These are phyloP conservation scores for Trichomycterus rosablanca DNA, from an alignment of 2,113 vertebrate species.

Conservation along the genomic window DNA sequence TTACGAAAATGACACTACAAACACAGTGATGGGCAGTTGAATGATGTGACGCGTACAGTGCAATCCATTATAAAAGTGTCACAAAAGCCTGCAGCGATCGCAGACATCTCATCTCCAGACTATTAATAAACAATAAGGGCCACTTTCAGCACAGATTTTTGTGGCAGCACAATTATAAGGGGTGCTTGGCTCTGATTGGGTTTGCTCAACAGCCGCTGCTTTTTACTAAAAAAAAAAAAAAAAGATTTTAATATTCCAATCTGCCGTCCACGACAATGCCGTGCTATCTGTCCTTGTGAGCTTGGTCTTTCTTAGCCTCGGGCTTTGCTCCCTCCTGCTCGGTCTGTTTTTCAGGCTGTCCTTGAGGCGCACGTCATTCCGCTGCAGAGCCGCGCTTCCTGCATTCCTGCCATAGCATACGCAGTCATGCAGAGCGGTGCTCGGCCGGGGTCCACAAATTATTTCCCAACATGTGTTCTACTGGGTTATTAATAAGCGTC, in stretches of 20 bases:
- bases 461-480: conserved; percentile 48
- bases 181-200: conserved; percentile 26
- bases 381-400: conserved; percentile 23
- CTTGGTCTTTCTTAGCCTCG: conserved; percentile 6
- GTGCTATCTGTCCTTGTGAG: conserved; percentile 5
- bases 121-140: conserved; percentile 23
- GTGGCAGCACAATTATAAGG: conserved; percentile 7
- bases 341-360: conserved; percentile 24
- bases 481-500: conserved; percentile 46
- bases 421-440: conserved; percentile 37
- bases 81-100: conserved; percentile 9
- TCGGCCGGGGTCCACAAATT: conserved; percentile 38
- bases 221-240: neutral
- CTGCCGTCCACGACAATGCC: neutral
- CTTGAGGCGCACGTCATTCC: conserved; percentile 36
- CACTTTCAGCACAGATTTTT: conserved; percentile 15
- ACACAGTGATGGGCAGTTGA: conserved; percentile 23
- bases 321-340: conserved; percentile 2
- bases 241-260: neutral
- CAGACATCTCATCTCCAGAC: conserved; percentile 37
- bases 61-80: conserved; percentile 31
- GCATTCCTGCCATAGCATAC: conserved; percentile 28
- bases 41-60: conserved; percentile 9
- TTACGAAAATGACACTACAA: conserved; percentile 19
- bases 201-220: neutral